These are phyloP conservation scores for Palythoa caribaeorum DNA, from an alignment of 92 coral and sea anemone species.

Conservation along the genomic window DNA sequence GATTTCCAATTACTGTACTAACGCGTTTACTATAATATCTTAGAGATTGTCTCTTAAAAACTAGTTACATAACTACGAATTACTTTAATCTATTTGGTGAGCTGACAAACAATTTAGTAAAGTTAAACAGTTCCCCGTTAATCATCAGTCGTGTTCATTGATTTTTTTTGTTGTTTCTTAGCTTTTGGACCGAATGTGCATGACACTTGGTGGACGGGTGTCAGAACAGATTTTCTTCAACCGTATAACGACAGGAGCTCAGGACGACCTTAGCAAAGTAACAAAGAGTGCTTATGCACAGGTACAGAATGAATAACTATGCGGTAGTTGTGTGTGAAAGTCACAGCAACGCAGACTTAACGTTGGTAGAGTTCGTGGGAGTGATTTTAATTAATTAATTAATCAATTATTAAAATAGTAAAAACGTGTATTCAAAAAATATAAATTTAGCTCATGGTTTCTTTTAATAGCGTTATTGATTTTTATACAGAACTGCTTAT, in stretches of 20 bases:
- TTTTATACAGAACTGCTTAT: background rate
- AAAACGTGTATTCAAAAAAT: too few relatives aligned
- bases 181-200: conserved; percentile 98
- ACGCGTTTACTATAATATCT: too few relatives aligned
- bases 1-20: background rate
- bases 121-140: too few relatives aligned
- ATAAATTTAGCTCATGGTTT: background rate
- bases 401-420: too few relatives aligned
- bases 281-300: conserved; percentile 99
- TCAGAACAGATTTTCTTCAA: conserved; percentile 97
- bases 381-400: too few relatives aligned
- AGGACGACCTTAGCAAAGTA: conserved; percentile 97
- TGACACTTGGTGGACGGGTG: conserved; percentile 99
- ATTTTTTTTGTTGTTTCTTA: conserved; percentile 27
- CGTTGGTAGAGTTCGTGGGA: too few relatives aligned
- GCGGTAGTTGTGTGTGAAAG: too few relatives aligned
- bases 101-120: too few relatives aligned
- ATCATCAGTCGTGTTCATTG: background rate
- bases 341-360: too few relatives aligned
- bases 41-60: too few relatives aligned
- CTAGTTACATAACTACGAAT: too few relatives aligned
- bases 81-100: too few relatives aligned
- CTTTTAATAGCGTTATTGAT: background rate
- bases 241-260: conserved; percentile 98
- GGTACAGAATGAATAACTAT: conserved; percentile 49